Evolutionary conservation across 2,797 vertebrate genomes (phyloP).

Genomic region (Gouania willdenowi): DNA sequence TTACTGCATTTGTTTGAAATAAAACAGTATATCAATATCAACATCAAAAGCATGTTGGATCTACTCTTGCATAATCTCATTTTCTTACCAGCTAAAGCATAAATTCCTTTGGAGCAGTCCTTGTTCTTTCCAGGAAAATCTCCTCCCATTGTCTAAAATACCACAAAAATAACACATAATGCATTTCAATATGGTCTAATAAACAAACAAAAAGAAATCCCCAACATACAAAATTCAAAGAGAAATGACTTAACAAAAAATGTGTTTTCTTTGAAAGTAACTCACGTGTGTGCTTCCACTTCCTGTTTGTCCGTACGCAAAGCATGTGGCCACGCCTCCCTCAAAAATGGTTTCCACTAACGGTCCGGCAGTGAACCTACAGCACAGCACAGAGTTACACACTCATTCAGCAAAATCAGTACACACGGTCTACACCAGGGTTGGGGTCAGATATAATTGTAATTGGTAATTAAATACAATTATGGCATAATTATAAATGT

Average conservation of each 20-base stretch:
- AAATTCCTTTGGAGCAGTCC: conserved; percentile 98
- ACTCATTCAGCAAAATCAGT: too few species aligned
- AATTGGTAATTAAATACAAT: too few species aligned
- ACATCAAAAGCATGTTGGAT: too few species aligned
- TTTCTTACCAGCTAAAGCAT: conserved; percentile 89
- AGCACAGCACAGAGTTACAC: conserved; percentile 6
- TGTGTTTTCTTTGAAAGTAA: conserved; percentile 4
- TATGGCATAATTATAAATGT: too few species aligned
- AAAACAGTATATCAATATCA: too few species aligned
- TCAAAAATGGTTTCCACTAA: conserved; percentile 97
- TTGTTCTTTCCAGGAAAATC: conserved; percentile 98
- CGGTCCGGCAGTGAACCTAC: conserved; percentile 94
- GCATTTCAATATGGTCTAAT: background rate
- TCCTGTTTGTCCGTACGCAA: conserved; percentile 96
- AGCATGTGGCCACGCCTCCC: conserved; percentile 97
- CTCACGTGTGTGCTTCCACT: conserved; percentile 98
- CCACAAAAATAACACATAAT: background rate
- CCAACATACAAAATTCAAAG: background rate
- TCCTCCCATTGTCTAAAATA: conserved; percentile 92
- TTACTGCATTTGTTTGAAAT: too few species aligned
- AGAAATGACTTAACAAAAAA: too few species aligned
- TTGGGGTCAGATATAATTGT: too few species aligned
- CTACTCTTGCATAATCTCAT: too few species aligned
- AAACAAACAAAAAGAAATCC: background rate
- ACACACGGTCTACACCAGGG: too few species aligned